These are phyloP conservation scores for Ormyrus pomaceus DNA, from an alignment of 2,888 invertebrate genomes.

Conservation along the genomic window DNA sequence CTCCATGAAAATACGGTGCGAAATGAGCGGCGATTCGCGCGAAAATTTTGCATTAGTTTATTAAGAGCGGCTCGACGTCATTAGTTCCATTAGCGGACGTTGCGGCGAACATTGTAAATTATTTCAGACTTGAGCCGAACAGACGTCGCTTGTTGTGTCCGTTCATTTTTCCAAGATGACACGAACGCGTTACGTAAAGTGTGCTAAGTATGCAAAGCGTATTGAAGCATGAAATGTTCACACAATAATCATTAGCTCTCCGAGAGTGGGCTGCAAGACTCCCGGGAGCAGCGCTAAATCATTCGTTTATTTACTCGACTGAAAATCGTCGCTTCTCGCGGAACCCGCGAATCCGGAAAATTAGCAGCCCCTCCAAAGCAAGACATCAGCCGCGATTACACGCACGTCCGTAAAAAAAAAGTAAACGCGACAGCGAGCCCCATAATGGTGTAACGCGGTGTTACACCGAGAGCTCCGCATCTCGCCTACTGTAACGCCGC, in stretches of 20 bases:
- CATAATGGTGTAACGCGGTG: slow-evolving; percentile 32
- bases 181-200: slow-evolving; percentile 33
- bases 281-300: too few relatives aligned
- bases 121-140: background rate
- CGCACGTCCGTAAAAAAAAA: background rate
- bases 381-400: background rate
- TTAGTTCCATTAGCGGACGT: too few relatives aligned
- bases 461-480: slow-evolving; percentile 20
- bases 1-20: too few relatives aligned
- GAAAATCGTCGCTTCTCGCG: too few relatives aligned
- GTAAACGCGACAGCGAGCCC: background rate
- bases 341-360: too few relatives aligned
- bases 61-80: too few relatives aligned
- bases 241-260: slow-evolving; percentile 23
- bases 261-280: slow-evolving; percentile 9
- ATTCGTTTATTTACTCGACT: too few relatives aligned
- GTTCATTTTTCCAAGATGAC: slow-evolving; percentile 17
- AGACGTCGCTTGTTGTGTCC: background rate
- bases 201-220: slow-evolving; percentile 20
- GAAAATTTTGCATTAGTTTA: too few relatives aligned
- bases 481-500: background rate
- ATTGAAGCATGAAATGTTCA: slow-evolving; percentile 33
- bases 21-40: too few relatives aligned
- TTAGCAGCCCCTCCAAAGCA: background rate
- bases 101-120: background rate